Conservation (phyloP, 2,113 vertebrate species). For the Apteryx owenii region DNA sequence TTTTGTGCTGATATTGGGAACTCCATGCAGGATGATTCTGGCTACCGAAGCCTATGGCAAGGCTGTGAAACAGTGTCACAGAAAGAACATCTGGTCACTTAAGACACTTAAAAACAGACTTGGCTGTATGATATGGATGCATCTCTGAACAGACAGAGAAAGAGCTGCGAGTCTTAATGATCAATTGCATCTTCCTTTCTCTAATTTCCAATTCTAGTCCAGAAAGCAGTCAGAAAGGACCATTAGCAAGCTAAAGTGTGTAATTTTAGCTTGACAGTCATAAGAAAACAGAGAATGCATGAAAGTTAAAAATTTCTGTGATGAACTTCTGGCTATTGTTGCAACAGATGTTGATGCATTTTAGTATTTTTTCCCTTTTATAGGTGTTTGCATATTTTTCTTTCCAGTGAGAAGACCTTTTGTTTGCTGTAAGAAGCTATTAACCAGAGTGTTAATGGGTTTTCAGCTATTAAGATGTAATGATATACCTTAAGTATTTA, state of each 20-base stretch:
- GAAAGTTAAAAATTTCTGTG: conserved; percentile 43
- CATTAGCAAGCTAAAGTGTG: background rate
- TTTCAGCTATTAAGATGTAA: conserved; percentile 74
- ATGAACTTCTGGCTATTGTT: conserved; percentile 40
- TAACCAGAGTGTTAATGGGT: conserved; percentile 59
- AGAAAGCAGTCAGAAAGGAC: background rate
- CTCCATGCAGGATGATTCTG: background rate
- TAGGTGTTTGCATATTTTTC: conserved; percentile 59
- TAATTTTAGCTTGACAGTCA: background rate
- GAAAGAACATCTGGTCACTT: background rate
- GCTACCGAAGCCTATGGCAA: background rate
- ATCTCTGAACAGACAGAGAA: background rate
- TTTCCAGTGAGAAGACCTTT: conserved; percentile 44
- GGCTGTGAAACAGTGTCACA: background rate
- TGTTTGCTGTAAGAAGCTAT: conserved; percentile 64
- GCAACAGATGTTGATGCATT: conserved; percentile 42
- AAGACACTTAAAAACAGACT: background rate
- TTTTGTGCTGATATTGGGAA: background rate
- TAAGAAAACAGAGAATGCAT: background rate
- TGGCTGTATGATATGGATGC: background rate
- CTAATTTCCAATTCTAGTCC: background rate
- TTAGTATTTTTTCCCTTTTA: conserved; percentile 54
- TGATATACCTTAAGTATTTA: conserved; percentile 72
- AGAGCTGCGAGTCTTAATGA: background rate
- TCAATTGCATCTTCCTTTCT: background rate